Percentiles rank a stretch among this genome's conserved stretches.
phyloP scores from a whole-genome alignment of 2,113 vertebrate species.

The Centropus unirufus region DNA sequence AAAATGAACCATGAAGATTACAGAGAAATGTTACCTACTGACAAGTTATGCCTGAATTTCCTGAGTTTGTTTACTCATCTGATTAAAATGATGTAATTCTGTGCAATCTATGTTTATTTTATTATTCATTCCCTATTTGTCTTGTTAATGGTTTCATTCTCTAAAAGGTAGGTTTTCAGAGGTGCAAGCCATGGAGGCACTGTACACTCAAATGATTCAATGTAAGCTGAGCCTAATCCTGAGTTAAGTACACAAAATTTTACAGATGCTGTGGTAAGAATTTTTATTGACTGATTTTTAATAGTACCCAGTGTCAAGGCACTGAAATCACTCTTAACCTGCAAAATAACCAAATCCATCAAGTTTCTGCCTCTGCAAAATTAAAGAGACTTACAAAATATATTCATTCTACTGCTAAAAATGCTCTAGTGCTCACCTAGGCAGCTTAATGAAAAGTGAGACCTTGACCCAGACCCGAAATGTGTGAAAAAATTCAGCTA shows the following conservation, averaged over 20 bases:
- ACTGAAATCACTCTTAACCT: neutral
- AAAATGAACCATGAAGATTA: neutral
- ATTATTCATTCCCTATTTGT: conserved; percentile 20
- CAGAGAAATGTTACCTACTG: neutral
- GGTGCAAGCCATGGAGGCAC: neutral
- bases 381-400: neutral
- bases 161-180: neutral
- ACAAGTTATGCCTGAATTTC: neutral
- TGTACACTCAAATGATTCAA: neutral
- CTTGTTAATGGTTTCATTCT: neutral
- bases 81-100: conserved; percentile 11
- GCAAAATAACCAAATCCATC: neutral
- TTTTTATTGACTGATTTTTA: neutral
- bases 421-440: neutral
- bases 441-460: neutral
- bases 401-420: neutral
- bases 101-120: neutral
- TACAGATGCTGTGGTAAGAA: neutral
- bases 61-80: conserved; percentile 2
- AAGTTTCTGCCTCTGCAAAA: neutral
- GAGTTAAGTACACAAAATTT: neutral
- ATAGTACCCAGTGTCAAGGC: neutral
- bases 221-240: neutral
- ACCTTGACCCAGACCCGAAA: neutral
- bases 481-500: neutral